Evolutionary conservation across 1,140 invertebrate species (phyloP), one percentile per base, ranked within the genome.

Genomic region (Heliconius melpomene): DNA sequence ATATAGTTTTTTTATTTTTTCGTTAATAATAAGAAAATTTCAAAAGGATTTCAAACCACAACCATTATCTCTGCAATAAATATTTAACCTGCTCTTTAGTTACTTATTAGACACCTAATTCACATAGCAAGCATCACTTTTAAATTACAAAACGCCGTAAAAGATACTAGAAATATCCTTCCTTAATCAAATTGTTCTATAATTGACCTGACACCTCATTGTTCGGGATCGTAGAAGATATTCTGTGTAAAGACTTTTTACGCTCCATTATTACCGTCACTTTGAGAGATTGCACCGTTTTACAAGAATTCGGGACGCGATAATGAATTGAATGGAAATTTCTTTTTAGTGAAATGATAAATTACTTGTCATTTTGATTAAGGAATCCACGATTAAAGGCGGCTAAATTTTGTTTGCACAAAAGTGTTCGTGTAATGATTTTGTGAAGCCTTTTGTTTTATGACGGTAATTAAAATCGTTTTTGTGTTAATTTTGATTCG

Each of bases 291-390:
- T 86, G 83, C 84, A 86, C 77, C 83, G 77, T 86, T 86, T 87
- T 85, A 84, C 82, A 81, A 87, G 78, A 82, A 86, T 86, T 86
- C 81, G 79, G 60, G 72, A 71, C 77, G 77, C 77, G 75, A 87
- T 87, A 87, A 88, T 89, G 83, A 86, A 88, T 88, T 84, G 85
- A 84, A 86, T 82, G 60, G 84, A 84, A 78, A 87, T 85, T 83
- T 79, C 79, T 84, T 87, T 85, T 72, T 74, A 66, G 79, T 74
- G 75, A 79, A 81, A 84, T 89, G 88, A 89, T 89, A 82, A 87
- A 89, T 89, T 86, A 78, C 82, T 77, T 86, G 88, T 87, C 88
- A 87, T 82, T 85, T 86, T 86, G 87, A 89, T 89, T 85, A 88
- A 89, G 83, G 80, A 81, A 82, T 79, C 74, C 72, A 71, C 81